Percentiles rank a stretch among this genome's conserved stretches.
Evolutionary conservation across 2,888 invertebrate species (phyloP).

Genomic region (Drosophila macrothrix): DNA sequence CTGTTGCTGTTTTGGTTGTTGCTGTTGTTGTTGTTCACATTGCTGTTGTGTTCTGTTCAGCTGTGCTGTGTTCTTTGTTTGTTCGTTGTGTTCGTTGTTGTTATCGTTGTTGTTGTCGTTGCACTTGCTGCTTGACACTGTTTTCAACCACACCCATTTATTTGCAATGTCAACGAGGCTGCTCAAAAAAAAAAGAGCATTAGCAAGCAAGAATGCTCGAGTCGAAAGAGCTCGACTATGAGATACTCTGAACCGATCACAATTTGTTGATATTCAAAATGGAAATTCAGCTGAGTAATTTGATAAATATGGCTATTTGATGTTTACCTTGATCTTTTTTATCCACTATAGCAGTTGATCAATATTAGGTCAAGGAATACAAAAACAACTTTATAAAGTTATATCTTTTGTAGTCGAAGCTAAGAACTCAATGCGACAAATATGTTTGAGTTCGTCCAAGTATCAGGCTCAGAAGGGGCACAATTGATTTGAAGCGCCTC

Average conservation of each 20-base stretch:
- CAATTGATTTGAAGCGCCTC: background rate
- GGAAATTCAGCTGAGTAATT: background rate
- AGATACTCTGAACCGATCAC: background rate
- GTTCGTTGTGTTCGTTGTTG: slow-evolving; percentile 32
- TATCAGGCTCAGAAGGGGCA: too few species aligned
- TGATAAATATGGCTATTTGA: background rate
- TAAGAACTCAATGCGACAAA: background rate
- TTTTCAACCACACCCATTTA: slow-evolving; percentile 76
- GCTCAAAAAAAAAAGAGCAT: slow-evolving; percentile 17
- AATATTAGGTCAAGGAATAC: background rate
- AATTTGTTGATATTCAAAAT: background rate
- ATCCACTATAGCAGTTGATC: background rate
- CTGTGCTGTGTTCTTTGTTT: slow-evolving; percentile 7
- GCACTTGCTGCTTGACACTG: slow-evolving; percentile 78
- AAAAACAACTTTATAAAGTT: background rate
- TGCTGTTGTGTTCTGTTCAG: slow-evolving; percentile 23
- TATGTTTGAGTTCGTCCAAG: background rate
- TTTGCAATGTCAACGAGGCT: slow-evolving; percentile 74
- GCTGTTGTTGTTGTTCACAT: slow-evolving; percentile 18
- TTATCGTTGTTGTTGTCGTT: slow-evolving; percentile 47
- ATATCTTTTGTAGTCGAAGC: background rate
- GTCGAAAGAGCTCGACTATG: background rate
- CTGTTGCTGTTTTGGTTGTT: slow-evolving; percentile 31
- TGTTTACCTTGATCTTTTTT: too few species aligned
- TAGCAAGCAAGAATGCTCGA: background rate